Evolutionary conservation across 2,113 vertebrate species (phyloP).

Genomic region (Castor canadensis): DNA sequence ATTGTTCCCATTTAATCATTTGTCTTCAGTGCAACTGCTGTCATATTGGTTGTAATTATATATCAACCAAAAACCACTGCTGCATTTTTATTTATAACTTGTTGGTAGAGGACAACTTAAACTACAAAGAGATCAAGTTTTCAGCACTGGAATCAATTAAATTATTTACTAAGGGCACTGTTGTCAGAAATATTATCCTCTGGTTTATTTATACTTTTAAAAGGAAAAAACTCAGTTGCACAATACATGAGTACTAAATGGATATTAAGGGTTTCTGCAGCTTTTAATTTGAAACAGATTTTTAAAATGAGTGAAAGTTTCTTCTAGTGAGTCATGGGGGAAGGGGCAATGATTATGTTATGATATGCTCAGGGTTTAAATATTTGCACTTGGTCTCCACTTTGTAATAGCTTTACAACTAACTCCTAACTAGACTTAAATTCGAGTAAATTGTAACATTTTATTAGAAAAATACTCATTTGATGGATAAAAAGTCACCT

Average conservation of each 20-base stretch:
- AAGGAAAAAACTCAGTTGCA: conserved; percentile 31
- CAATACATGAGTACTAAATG: conserved; percentile 27
- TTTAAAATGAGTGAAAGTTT: conserved; percentile 14
- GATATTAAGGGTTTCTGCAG: background rate
- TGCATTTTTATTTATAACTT: conserved; percentile 68
- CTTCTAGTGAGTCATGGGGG: conserved; percentile 6
- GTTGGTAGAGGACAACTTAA: conserved; percentile 47
- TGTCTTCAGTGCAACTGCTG: conserved; percentile 57
- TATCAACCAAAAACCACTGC: conserved; percentile 49
- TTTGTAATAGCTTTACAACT: conserved; percentile 30
- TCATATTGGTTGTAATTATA: conserved; percentile 65
- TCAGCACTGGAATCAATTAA: conserved; percentile 75
- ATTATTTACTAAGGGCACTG: conserved; percentile 65
- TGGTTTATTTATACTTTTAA: conserved; percentile 62
- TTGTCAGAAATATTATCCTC: conserved; percentile 53
- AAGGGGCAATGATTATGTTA: background rate
- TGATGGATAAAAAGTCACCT: background rate
- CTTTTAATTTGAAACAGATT: conserved; percentile 54
- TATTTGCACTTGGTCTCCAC: conserved; percentile 6
- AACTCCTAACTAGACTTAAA: background rate
- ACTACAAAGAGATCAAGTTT: conserved; percentile 69
- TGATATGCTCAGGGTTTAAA: conserved; percentile 40
- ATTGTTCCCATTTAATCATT: conserved; percentile 74
- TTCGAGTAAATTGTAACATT: background rate
- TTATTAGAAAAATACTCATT: background rate